Evolutionary conservation across 2,113 vertebrate genomes (phyloP), one percentile per base, ranked within the genome.

Genomic region (Helogale parvula): DNA sequence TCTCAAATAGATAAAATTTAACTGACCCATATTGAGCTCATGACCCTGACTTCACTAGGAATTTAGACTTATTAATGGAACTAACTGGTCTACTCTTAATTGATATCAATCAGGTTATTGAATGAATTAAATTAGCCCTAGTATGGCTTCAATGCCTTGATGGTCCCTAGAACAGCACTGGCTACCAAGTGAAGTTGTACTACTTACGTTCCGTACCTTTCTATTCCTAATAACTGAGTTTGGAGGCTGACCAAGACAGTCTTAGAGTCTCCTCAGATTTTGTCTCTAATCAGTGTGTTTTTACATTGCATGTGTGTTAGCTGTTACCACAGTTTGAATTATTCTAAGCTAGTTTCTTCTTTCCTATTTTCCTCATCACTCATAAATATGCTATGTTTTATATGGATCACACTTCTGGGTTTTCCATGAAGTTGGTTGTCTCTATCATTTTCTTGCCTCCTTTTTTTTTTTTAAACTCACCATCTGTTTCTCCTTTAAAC

Each of bases 41-140:
- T 74, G 29, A 57, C 41, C 17, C 29, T 71, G 65, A 54, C 50
- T 84, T 94, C 38, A 63, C 68, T 88, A 93, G 94, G 65, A 63
- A 38, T 23, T 96, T 91, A 69, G 8, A 82, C 3, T 80, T 38
- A 83, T 65, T 71, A 65, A 50, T 68, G 29, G 7, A 93, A 84
- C n/a, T 60, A 88, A 76, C 19, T 68, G 35, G 17, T 23, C n/a
- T 60, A 93, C 1, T 52, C 0, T 68, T 77, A 85, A 29, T 50
- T 71, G 41, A 79, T 95, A 95, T 86, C 96, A 92, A 87, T 79
- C 90, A 54, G 47, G n/a, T 92, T 95, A 71, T 2, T 92, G 52
- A 93, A 79, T 82, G 88, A 79, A 71, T 45, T 91, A 8, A 86
- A 72, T 71, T 92, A 41, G 19, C 27, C 3, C 50, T 80, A 35